Evolutionary conservation across 2,888 invertebrate genomes (phyloP).

Genomic region (Diaphora mendica): DNA sequence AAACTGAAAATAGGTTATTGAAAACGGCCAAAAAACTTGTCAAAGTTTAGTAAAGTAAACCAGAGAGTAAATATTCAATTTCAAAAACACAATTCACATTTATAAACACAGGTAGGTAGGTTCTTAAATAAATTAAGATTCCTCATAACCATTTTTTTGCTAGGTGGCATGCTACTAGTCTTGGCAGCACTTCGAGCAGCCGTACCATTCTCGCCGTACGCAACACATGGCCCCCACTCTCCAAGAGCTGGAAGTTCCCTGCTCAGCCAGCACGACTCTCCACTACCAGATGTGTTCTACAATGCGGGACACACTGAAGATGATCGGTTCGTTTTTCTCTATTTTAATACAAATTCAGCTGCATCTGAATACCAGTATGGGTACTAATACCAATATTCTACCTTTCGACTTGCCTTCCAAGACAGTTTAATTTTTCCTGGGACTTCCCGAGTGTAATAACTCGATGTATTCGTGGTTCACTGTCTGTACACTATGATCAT

Average conservation of each 20-base stretch:
- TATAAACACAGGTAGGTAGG: not conserved
- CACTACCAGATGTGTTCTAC: conserved; percentile 79
- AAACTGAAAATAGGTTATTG: too few species aligned
- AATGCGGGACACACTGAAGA: conserved; percentile 78
- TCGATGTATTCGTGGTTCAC: too few species aligned
- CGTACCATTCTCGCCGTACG: conserved; percentile 81
- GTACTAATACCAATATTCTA: too few species aligned
- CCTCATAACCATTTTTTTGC: conserved; percentile 4
- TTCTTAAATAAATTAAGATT: not conserved
- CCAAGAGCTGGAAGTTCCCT: conserved; percentile 80
- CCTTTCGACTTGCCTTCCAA: too few species aligned
- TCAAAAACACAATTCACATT: not conserved
- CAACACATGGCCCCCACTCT: conserved; percentile 79
- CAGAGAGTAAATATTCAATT: not conserved
- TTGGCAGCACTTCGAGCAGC: conserved; percentile 78
- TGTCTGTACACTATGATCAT: too few species aligned
- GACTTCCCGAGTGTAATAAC: too few species aligned
- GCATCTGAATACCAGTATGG: not conserved
- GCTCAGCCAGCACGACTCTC: conserved; percentile 80
- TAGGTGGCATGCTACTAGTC: conserved; percentile 78
- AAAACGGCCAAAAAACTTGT: too few species aligned
- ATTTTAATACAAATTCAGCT: not conserved
- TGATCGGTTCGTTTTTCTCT: conserved; percentile 62
- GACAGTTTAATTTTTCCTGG: too few species aligned
- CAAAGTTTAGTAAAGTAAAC: too few species aligned